Evolutionary conservation across 2,888 invertebrate genomes (phyloP), one percentile per base, ranked within the genome.

Genomic region (Congeria kusceri): DNA sequence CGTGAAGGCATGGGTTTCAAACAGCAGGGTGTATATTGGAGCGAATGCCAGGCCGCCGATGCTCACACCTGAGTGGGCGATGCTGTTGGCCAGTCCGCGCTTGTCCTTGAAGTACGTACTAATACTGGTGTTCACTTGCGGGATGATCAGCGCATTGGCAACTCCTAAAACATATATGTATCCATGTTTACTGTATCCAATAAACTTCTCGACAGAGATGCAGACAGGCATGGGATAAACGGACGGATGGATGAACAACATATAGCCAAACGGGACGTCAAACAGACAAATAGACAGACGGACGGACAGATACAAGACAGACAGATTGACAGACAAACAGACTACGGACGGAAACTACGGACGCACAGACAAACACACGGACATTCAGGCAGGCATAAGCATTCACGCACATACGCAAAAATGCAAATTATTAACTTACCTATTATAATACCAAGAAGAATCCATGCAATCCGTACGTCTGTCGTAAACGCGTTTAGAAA

Each of bases 31-130:
- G 39, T 63, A 68, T 0, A 80, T 9, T 0, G 76, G 80, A 23
- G 76, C 76, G 7, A 80, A 20, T 20, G 28, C 66, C 11, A 80
- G 72, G 0, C 68, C 76, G 13, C 80, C 76, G 0, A 76, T 5
- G 25, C 80, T 73, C 0, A 73, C 76, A 5, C 76, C 76, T 11
- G 25, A 23, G 27, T 62, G 39, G 23, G 25, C 62, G 11, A 69
- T 25, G 68, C 65, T 80, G 70, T 76, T 80, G 7, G 80, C 72
- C 15, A 80, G 32, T 4, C 76, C 80, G 27, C 76, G 32, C n/a
- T 61, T 61, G n/a, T 73, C 62, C 23, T 46, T 64, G 62, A 80
- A 80, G 56, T 80, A 80, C 18, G 13, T 25, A 28, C 44, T 73
- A 3, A 76, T 25, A 23, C 61, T 57, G 15, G 73, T 56, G 4